Evolutionary conservation across 2,113 vertebrate species (phyloP).

Genomic region (Muntiacus muntjak): DNA sequence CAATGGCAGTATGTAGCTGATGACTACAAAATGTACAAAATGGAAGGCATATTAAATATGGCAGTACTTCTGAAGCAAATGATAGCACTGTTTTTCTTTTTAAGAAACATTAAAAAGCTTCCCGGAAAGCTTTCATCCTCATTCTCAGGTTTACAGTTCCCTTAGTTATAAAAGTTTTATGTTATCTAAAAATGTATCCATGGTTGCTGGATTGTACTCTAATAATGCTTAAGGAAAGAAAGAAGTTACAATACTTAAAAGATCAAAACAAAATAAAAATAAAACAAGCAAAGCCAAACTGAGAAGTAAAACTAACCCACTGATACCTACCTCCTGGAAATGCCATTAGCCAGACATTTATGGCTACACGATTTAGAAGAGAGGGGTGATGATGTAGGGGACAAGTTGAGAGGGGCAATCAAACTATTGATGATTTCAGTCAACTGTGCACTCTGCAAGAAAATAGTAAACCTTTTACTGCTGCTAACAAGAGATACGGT

Average conservation of each 20-base stretch:
- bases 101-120: slow-evolving; percentile 10
- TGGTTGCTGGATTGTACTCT: neutral
- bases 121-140: neutral
- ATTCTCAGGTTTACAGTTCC: neutral
- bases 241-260: neutral
- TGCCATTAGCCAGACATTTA: slow-evolving; percentile 79
- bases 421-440: slow-evolving; percentile 94
- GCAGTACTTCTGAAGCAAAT: neutral
- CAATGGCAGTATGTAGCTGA: neutral
- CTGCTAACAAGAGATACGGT: neutral
- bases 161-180: neutral
- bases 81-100: neutral
- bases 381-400: slow-evolving; percentile 83
- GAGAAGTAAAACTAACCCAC: neutral
- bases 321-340: slow-evolving; percentile 83
- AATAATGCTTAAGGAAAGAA: slow-evolving; percentile 18
- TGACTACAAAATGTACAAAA: slow-evolving; percentile 7
- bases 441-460: slow-evolving; percentile 91
- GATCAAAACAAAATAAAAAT: slow-evolving; percentile 36
- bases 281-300: neutral
- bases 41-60: neutral
- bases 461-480: slow-evolving; percentile 49
- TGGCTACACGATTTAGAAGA: slow-evolving; percentile 81
- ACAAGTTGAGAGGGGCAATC: slow-evolving; percentile 87
- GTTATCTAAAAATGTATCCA: neutral